Evolutionary conservation across 2,113 vertebrate species (phyloP).

Genomic region (Hippocampus barbouri): DNA sequence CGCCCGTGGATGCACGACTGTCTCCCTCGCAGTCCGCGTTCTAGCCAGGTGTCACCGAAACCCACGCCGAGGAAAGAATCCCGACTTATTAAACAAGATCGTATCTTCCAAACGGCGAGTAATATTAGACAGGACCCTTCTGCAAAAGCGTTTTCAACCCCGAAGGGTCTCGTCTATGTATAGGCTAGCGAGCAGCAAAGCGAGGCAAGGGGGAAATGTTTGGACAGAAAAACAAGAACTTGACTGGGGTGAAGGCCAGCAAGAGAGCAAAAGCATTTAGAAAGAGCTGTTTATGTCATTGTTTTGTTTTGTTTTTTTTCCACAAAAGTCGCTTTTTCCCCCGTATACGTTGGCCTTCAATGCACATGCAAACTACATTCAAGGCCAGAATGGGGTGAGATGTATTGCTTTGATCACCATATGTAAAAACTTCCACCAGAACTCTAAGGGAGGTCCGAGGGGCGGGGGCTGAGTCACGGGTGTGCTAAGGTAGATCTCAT

Average conservation of each 20-base stretch:
- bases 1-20: slow-evolving; percentile 21
- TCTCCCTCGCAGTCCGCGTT: slow-evolving; percentile 31
- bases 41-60: slow-evolving; percentile 48
- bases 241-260: slow-evolving; percentile 1
- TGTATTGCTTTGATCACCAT: neutral
- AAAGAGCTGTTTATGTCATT: neutral
- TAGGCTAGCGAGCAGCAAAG: slow-evolving; percentile 7
- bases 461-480: no score
- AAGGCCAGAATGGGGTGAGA: neutral
- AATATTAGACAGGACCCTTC: neutral
- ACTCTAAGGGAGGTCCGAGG: no score
- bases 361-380: neutral
- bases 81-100: slow-evolving; percentile 4
- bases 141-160: slow-evolving; percentile 4
- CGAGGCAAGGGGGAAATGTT: slow-evolving; percentile 3
- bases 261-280: neutral
- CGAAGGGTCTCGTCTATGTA: neutral
- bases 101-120: neutral
- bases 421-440: neutral
- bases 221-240: slow-evolving; percentile 1
- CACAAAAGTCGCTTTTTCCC: no score
- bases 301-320: neutral
- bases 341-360: neutral
- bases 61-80: slow-evolving; percentile 27
- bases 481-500: neutral